Conservation (phyloP, 2,888 invertebrate genomes). For the Pollenia angustigena region DNA sequence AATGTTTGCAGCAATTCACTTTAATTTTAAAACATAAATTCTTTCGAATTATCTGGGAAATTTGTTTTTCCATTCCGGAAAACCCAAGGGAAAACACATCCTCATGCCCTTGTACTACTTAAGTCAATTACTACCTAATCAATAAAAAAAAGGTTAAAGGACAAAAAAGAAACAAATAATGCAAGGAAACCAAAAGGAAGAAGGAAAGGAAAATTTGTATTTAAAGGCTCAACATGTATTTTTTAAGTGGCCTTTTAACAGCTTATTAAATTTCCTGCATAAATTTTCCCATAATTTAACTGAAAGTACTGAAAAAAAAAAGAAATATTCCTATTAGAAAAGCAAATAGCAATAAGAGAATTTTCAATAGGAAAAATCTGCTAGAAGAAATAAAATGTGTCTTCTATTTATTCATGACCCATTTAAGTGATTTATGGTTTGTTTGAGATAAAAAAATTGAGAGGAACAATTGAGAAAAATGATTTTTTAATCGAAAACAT, state of each 20-base stretch:
- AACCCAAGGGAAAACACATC: constrained; percentile 28
- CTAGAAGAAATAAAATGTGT: not conserved
- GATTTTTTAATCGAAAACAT: constrained; percentile 45
- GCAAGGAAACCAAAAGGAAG: not conserved
- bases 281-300: constrained; percentile 50
- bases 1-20: too few relatives aligned
- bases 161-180: constrained; percentile 27
- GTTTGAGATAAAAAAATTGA: not conserved
- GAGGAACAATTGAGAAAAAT: constrained; percentile 17
- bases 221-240: not conserved
- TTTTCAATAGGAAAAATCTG: constrained; percentile 13
- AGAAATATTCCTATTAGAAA: constrained; percentile 39
- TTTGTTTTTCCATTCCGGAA: constrained; percentile 33
- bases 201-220: constrained; percentile 45
- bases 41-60: constrained; percentile 41
- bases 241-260: constrained; percentile 28
- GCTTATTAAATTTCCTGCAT: constrained; percentile 56
- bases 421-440: constrained; percentile 30
- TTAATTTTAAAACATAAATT: not conserved
- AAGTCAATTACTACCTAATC: not conserved
- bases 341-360: constrained; percentile 19
- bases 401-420: constrained; percentile 29
- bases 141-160: constrained; percentile 11
- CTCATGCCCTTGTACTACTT: constrained; percentile 22
- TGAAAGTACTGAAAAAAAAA: constrained; percentile 28